Percentiles rank a stretch among this genome's conserved stretches.
Evolutionary conservation across 2,113 vertebrate species (phyloP).

Genomic region (Catagonus wagneri): DNA sequence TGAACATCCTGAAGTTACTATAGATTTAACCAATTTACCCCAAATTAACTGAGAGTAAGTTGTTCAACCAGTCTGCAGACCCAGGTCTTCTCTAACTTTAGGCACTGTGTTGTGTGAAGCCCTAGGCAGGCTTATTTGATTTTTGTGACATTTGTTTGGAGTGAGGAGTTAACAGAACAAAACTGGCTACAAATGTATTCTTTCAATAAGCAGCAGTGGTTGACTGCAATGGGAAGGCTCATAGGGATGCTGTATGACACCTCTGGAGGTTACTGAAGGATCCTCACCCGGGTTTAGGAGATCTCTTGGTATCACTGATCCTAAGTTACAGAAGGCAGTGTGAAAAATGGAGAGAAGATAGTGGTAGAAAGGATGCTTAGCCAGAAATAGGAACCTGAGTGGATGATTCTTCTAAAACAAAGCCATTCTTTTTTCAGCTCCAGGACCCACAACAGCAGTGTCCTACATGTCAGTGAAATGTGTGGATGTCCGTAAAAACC

Average conservation of each 20-base stretch:
- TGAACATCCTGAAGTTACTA: not conserved
- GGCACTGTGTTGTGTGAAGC: not conserved
- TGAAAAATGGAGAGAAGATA: not conserved
- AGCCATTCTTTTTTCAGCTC: slow-evolving; percentile 89
- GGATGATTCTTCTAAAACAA: slow-evolving; percentile 51
- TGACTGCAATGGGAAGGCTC: not conserved
- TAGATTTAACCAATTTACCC: not conserved
- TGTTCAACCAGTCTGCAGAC: not conserved
- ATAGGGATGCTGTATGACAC: not conserved
- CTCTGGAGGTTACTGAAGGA: not conserved
- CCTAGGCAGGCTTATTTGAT: not conserved
- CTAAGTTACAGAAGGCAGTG: not conserved
- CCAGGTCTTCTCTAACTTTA: not conserved
- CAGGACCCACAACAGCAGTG: slow-evolving; percentile 93
- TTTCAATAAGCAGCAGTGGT: not conserved
- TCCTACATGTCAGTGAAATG: slow-evolving; percentile 94
- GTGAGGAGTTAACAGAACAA: not conserved
- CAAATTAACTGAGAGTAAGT: not conserved
- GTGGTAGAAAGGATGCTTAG: not conserved
- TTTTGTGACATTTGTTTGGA: slow-evolving; percentile 12
- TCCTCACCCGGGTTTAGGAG: not conserved
- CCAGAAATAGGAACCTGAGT: not conserved
- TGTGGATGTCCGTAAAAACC: slow-evolving; percentile 91
- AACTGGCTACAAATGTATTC: not conserved
- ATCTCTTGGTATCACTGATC: not conserved